These are phyloP conservation scores for Conopomorpha cramerella DNA, from an alignment of 1,140 invertebrate species.

Conservation along the genomic window DNA sequence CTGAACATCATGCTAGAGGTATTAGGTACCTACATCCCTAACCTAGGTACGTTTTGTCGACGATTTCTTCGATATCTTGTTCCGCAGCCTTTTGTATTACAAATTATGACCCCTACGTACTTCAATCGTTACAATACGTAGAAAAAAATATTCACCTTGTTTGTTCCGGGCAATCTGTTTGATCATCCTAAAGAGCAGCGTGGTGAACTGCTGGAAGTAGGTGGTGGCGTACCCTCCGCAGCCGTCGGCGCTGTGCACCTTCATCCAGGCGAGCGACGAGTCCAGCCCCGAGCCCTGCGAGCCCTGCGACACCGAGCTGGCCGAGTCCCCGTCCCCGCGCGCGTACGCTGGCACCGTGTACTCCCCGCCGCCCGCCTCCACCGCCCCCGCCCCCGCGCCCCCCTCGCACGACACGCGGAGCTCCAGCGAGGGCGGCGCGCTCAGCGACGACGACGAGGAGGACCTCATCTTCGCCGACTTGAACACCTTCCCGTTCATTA, in stretches of 20 bases:
- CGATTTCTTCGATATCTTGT: no score
- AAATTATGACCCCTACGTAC: no score
- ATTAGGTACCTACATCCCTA: no score
- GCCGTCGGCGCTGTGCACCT: slow-evolving; percentile 23
- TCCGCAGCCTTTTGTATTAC: no score
- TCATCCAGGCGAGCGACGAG: slow-evolving; percentile 44
- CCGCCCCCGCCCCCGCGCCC: slow-evolving; percentile 32
- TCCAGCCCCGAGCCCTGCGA: slow-evolving; percentile 20
- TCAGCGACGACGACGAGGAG: slow-evolving; percentile 14
- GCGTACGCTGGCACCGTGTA: slow-evolving; percentile 31
- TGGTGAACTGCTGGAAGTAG: slow-evolving; percentile 32
- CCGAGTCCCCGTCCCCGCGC: slow-evolving; percentile 16
- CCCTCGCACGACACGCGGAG: slow-evolving; percentile 35
- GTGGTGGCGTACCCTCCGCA: slow-evolving; percentile 22
- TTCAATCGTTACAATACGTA: no score
- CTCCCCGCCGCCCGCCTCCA: slow-evolving; percentile 33
- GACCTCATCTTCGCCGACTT: slow-evolving; percentile 23
- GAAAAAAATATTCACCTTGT: slow-evolving; percentile 23
- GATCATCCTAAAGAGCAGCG: slow-evolving; percentile 35
- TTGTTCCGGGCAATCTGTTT: slow-evolving; percentile 39
- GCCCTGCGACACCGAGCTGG: slow-evolving; percentile 23
- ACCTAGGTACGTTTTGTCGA: no score
- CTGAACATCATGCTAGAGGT: no score
- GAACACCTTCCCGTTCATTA: slow-evolving; percentile 44
- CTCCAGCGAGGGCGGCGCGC: slow-evolving; percentile 24